Conservation (phyloP, 2,113 vertebrate genomes). For the Orthonyx spaldingii region DNA sequence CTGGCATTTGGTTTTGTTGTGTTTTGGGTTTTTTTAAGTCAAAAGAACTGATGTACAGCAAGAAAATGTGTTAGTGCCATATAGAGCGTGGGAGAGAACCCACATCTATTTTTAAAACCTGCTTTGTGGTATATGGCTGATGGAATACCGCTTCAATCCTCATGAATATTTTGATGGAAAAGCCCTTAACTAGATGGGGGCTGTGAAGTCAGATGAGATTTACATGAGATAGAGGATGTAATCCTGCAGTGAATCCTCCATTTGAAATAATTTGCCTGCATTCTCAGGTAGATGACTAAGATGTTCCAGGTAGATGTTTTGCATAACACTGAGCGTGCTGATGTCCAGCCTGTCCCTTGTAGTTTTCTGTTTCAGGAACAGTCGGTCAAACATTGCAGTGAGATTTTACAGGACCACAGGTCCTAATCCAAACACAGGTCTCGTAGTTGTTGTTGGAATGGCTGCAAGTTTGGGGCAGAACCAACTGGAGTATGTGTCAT, state of each 20-base stretch:
- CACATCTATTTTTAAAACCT: neutral
- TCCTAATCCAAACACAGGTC: neutral
- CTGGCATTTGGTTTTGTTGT: neutral
- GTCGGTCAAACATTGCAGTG: neutral
- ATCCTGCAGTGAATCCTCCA: neutral
- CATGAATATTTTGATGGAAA: constrained; percentile 18
- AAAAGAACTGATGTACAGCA: neutral
- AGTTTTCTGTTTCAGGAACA: neutral
- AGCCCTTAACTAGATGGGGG: neutral
- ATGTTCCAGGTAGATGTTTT: neutral
- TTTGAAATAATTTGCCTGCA: neutral
- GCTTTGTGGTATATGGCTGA: neutral
- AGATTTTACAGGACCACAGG: neutral
- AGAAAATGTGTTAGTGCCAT: neutral
- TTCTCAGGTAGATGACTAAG: neutral
- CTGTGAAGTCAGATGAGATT: neutral
- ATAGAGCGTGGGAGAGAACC: neutral
- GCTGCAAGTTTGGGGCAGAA: neutral
- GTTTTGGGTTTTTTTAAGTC: neutral
- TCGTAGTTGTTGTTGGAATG: neutral
- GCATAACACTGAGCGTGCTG: neutral
- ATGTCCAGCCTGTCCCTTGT: accelerated
- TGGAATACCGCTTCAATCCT: neutral
- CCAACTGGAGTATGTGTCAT: neutral
- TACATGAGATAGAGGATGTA: neutral